Percentiles rank a stretch among this genome's conserved stretches.
phyloP scores from a whole-genome alignment of 23 tunicate species.

The Oikopleura albicans region DNA sequence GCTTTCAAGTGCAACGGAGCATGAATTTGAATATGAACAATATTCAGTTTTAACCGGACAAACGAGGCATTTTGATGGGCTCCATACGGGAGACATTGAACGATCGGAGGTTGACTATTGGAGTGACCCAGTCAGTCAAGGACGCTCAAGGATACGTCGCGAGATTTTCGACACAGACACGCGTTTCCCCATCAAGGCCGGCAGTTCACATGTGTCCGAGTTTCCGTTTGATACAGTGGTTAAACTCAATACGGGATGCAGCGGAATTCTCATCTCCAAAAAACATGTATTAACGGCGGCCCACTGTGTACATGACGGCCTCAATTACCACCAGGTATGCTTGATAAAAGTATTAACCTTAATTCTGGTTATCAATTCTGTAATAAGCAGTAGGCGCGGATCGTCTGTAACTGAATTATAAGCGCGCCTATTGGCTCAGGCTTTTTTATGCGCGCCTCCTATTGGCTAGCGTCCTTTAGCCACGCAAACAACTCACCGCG shows the following conservation, averaged over 20 bases:
- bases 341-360: background rate
- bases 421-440: too few species aligned
- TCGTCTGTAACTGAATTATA: too few species aligned
- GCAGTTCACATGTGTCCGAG: background rate
- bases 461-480: too few species aligned
- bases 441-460: too few species aligned
- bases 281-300: constrained; percentile 83
- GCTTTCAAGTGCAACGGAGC: too few species aligned
- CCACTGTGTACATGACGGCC: constrained; percentile 85
- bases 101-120: background rate
- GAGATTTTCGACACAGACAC: constrained; percentile 61
- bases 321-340: constrained; percentile 56
- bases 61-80: background rate
- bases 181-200: constrained; percentile 25
- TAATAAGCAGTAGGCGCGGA: too few species aligned
- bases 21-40: background rate
- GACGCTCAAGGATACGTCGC: constrained; percentile 24
- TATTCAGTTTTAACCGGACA: background rate
- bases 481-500: too few species aligned
- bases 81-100: background rate
- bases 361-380: too few species aligned
- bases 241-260: constrained; percentile 66
- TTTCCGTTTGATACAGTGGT: constrained; percentile 80
- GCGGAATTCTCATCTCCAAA: constrained; percentile 52
- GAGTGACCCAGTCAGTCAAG: background rate